A percentile compares a stretch with the other conserved stretches of the same genome.
phyloP scores from a whole-genome alignment of 2,797 vertebrate genomes.

The Oryzias sinensis region DNA sequence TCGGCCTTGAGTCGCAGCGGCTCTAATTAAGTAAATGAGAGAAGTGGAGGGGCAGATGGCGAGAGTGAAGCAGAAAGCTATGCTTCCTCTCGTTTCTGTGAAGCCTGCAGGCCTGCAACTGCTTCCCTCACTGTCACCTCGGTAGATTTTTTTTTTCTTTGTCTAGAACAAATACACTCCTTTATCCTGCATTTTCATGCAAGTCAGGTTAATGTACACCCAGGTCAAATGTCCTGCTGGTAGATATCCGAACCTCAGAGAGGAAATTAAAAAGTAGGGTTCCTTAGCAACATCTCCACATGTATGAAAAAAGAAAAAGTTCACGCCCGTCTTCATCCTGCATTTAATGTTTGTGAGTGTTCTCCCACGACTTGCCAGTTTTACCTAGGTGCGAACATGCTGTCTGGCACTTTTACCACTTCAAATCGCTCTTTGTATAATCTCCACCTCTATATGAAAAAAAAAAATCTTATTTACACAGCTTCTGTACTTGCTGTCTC shows the following conservation, averaged over 20 bases:
- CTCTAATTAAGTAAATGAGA: slow-evolving; percentile 70
- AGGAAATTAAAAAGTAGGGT: slow-evolving; percentile 51
- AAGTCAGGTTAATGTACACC: neutral
- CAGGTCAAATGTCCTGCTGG: slow-evolving; percentile 32
- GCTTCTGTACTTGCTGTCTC: slow-evolving; percentile 11
- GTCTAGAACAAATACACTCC: too few species aligned
- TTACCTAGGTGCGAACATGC: slow-evolving; percentile 19
- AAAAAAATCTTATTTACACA: slow-evolving; percentile 3
- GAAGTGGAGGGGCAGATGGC: slow-evolving; percentile 63
- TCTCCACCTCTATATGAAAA: slow-evolving; percentile 20
- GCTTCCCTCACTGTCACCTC: slow-evolving; percentile 47
- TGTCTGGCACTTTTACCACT: slow-evolving; percentile 20
- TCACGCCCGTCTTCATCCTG: neutral
- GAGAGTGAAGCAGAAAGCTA: slow-evolving; percentile 38
- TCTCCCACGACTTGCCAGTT: slow-evolving; percentile 5
- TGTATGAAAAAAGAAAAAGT: neutral
- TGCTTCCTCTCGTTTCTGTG: slow-evolving; percentile 36
- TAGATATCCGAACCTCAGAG: slow-evolving; percentile 27
- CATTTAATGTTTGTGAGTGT: slow-evolving; percentile 19
- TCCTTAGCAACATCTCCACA: too few species aligned
- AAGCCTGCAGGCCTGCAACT: slow-evolving; percentile 48
- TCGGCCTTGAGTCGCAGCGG: slow-evolving; percentile 32
- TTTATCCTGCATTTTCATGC: neutral
- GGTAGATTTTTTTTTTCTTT: neutral
- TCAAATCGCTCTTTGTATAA: slow-evolving; percentile 30